Conservation (phyloP, 2,888 invertebrate genomes). For the Volucella inanis region DNA sequence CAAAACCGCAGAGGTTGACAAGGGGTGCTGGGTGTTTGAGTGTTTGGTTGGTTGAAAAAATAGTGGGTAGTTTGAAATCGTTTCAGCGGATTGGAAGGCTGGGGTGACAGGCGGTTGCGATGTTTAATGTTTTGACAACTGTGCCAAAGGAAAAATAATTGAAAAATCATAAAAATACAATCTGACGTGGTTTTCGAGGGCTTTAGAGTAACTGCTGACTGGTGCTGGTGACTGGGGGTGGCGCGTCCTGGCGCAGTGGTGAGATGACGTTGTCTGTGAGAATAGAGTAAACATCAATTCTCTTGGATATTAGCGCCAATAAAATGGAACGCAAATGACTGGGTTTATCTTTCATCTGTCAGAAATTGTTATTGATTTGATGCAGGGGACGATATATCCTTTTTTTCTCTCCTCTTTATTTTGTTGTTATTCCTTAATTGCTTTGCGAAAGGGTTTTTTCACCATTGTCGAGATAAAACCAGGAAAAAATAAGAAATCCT, state of each 20-base stretch:
- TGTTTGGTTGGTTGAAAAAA: not conserved
- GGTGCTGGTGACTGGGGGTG: no score
- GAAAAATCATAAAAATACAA: constrained; percentile 67
- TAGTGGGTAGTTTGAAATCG: not conserved
- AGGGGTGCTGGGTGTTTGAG: not conserved
- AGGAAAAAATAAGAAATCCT: no score
- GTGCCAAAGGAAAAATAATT: constrained; percentile 63
- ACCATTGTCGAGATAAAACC: no score
- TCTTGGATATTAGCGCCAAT: constrained; percentile 59
- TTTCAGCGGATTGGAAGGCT: constrained; percentile 4
- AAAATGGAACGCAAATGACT: constrained; percentile 44
- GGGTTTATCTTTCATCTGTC: constrained; percentile 54
- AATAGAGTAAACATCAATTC: constrained; percentile 43
- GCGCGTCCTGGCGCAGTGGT: not conserved
- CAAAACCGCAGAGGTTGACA: not conserved
- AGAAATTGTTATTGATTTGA: constrained; percentile 28
- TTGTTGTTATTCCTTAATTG: not conserved
- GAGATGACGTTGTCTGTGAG: not conserved
- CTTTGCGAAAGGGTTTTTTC: no score
- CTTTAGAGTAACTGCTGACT: no score
- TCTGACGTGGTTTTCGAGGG: constrained; percentile 46
- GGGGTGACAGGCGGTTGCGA: constrained; percentile 3
- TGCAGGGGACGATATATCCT: constrained; percentile 11
- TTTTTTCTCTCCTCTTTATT: not conserved
- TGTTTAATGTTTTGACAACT: constrained; percentile 71